phyloP scores from a whole-genome alignment of 2,113 vertebrate species.

The Psilopsiagon aurifrons region DNA sequence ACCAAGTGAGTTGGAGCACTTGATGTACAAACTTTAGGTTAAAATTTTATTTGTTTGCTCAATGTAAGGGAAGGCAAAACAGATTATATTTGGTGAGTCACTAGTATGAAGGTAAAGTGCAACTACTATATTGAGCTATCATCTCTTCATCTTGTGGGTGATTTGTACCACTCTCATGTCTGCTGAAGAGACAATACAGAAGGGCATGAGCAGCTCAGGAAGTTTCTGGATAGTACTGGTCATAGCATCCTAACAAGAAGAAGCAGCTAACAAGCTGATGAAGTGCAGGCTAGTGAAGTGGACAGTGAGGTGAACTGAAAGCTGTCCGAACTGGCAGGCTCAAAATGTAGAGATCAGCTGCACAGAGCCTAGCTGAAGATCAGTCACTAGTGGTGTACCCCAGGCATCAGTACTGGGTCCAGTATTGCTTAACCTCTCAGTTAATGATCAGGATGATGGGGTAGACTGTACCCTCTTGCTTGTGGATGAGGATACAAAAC shows the following conservation, averaged over 20 bases:
- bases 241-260: neutral
- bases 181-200: neutral
- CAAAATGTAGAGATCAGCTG: neutral
- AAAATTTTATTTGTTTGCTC: neutral
- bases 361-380: neutral
- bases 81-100: neutral
- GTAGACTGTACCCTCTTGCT: neutral
- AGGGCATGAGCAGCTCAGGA: neutral
- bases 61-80: neutral
- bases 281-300: neutral
- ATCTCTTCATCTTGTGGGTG: neutral
- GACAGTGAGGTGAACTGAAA: neutral
- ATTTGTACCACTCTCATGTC: neutral
- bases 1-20: neutral
- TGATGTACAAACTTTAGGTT: neutral
- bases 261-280: neutral
- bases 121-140: neutral
- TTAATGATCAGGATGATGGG: neutral
- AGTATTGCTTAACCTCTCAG: neutral
- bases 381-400: neutral
- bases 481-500: neutral
- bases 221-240: neutral
- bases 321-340: neutral
- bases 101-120: neutral
- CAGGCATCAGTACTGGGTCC: neutral